Base-by-base conservation (phyloP, 1,140 invertebrate species). In the Tetramorium alpestre region DNA sequence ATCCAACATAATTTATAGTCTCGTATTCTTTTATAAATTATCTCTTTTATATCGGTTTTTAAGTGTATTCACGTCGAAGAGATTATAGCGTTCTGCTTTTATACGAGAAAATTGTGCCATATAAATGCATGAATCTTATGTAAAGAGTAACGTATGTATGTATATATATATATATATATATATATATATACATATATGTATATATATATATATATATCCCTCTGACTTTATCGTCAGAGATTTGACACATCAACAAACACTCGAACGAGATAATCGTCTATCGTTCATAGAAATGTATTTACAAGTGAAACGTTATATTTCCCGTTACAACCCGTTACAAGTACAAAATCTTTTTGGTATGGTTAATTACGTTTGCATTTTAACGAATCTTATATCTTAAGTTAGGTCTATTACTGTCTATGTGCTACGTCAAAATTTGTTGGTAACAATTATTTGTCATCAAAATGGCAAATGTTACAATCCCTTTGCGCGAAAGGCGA, bases 391-490 rank as follows among this genome's bases (percentile, higher is more conserved):
- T 84, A 69, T 69, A 60, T 28, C 33, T 80, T 60, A 73, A 87
- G 85, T 73, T 41, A 58, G 72, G 69, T 87, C 75, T 62, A 90
- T 41, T 70, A 41, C 13, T 60, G 87, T 18, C 22, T 77, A 81
- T 33, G 25, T 49, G 73, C 82, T 87, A 72, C 33, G 33, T 84
- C 41, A 58, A 86, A 84, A 84, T 90, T 81, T 86, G 76, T 85
- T 54, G 56, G 25, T 56, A 87, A 65, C 56, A 49, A 89, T 87
- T 89, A 81, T 87, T 87, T 84, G 72, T 80, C 85, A 77, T 87
- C 18, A 65, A 10, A 41, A 16, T 69, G 85, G 86, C 47, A 76
- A 82, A 65, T 28, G 44, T 70, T 65, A 75, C 25, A 33, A 33
- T 33, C 33, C 3, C 82, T 54, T 49, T 4, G 3, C 41, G 44